Conservation (phyloP, 2,888 invertebrate species). For the Tenthredo distinguenda region DNA sequence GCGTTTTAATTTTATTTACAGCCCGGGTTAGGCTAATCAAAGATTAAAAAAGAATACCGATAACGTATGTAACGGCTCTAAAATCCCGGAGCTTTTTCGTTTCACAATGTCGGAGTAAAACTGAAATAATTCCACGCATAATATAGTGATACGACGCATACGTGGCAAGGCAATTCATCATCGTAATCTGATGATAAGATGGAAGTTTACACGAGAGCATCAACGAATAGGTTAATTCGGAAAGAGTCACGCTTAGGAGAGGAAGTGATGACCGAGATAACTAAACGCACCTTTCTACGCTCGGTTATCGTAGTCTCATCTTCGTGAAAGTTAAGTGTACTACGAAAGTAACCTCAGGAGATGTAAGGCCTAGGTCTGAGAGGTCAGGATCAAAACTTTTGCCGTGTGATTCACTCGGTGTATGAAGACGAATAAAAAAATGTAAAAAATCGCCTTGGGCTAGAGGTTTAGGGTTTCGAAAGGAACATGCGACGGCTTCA, state of each 20-base stretch:
- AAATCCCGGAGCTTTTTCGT: background rate
- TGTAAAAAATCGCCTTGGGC: background rate
- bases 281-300: slow-evolving; percentile 34
- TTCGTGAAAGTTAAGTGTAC: slow-evolving; percentile 38
- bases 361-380: slow-evolving; percentile 23
- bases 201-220: background rate
- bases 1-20: background rate
- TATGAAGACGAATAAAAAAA: background rate
- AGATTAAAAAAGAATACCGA: background rate
- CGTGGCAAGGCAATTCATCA: background rate
- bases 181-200: background rate
- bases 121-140: background rate
- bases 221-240: background rate
- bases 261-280: slow-evolving; percentile 43
- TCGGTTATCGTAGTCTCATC: slow-evolving; percentile 15
- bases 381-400: slow-evolving; percentile 29
- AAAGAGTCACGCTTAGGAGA: slow-evolving; percentile 3
- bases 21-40: background rate
- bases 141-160: background rate
- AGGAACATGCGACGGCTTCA: background rate
- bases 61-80: background rate
- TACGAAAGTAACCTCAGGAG: slow-evolving; percentile 11
- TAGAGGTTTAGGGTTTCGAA: background rate
- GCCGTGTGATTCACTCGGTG: slow-evolving; percentile 5
- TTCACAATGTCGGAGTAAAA: background rate